These are phyloP conservation scores for Tenualosa ilisha DNA, from an alignment of 2,797 vertebrate genomes.

Conservation along the genomic window DNA sequence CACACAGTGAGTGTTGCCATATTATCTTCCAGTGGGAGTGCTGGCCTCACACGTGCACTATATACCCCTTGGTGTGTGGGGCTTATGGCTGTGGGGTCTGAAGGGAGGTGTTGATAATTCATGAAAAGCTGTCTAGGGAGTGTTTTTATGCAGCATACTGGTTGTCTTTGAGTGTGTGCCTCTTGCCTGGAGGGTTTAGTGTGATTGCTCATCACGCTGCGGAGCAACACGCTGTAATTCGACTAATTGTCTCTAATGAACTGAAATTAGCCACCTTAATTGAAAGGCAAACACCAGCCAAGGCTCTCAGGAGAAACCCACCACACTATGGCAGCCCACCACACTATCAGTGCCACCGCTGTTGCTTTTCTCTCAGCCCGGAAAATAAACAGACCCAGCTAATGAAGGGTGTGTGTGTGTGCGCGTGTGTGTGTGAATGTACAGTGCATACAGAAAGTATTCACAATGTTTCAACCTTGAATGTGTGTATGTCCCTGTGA, in stretches of 20 bases:
- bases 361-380: not conserved
- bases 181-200: not conserved
- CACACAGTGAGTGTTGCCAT: not conserved
- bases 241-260: conserved; percentile 14
- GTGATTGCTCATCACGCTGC: not conserved
- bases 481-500: too few species aligned
- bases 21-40: too few species aligned
- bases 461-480: too few species aligned
- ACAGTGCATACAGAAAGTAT: too few species aligned
- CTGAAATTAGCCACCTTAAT: conserved; percentile 10
- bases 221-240: not conserved
- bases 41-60: too few species aligned
- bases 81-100: not conserved
- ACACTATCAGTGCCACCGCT: not conserved
- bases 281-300: conserved; percentile 13
- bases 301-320: not conserved
- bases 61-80: not conserved
- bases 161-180: not conserved
- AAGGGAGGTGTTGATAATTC: not conserved
- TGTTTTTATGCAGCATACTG: not conserved
- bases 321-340: not conserved
- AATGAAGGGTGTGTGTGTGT: conserved; percentile 13
- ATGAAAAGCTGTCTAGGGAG: not conserved
- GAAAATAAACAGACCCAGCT: not conserved
- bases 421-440: too few species aligned